Percentiles rank a stretch among this genome's conserved stretches.
phyloP scores from a whole-genome alignment of 1,140 invertebrate species.

The Eciton burchellii region DNA sequence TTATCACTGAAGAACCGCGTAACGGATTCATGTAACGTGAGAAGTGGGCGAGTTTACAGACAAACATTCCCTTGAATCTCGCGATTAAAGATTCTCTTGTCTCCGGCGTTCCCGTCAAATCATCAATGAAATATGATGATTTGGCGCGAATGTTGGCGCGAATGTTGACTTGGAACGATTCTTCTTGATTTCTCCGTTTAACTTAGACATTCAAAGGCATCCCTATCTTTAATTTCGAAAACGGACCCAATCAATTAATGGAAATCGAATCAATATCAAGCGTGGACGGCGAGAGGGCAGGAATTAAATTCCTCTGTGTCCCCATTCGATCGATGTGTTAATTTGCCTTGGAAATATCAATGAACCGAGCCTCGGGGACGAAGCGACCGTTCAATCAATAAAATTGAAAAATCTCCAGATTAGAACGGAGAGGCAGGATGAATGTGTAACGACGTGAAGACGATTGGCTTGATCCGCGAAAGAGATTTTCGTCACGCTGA shows the following conservation, averaged over 20 bases:
- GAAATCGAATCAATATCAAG: slow-evolving; percentile 30
- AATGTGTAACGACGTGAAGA: not conserved
- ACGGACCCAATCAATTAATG: slow-evolving; percentile 24
- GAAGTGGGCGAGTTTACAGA: too few species aligned
- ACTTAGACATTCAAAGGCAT: slow-evolving; percentile 8
- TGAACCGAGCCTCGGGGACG: not conserved
- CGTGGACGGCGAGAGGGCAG: not conserved
- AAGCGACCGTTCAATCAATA: not conserved
- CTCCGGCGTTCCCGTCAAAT: not conserved
- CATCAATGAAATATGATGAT: not conserved
- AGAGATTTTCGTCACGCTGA: too few species aligned
- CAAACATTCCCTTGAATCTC: too few species aligned
- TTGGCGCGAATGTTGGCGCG: not conserved
- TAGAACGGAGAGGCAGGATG: too few species aligned
- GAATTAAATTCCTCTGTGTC: slow-evolving; percentile 16
- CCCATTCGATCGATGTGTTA: slow-evolving; percentile 14
- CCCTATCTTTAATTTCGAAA: not conserved
- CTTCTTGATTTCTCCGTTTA: not conserved
- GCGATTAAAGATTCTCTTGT: not conserved
- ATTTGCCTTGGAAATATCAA: slow-evolving; percentile 27
- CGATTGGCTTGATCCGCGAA: not conserved
- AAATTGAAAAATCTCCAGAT: not conserved
- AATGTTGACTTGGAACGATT: not conserved
- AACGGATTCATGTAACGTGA: too few species aligned
- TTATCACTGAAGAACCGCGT: too few species aligned